Evolutionary conservation across 2,888 invertebrate genomes (phyloP).

Genomic region (Drosophila conformis): DNA sequence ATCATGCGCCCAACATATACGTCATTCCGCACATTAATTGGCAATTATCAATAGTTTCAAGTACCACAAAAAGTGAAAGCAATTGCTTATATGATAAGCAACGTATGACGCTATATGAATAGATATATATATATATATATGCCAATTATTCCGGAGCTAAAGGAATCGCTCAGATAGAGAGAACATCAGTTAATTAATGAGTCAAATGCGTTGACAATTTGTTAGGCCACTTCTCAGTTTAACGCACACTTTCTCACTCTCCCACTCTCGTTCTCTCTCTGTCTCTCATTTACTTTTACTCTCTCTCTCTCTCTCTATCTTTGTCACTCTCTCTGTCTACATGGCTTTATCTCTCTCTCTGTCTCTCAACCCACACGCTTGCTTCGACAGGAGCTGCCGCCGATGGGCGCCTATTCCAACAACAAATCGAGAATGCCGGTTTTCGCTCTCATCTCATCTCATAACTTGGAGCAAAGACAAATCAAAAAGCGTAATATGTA

Average conservation of each 20-base stretch:
- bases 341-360: background rate
- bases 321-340: background rate
- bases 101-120: constrained; percentile 33
- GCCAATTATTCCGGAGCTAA: constrained; percentile 25
- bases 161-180: constrained; percentile 15
- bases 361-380: constrained; percentile 41
- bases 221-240: constrained; percentile 25
- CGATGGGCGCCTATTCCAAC: constrained; percentile 27
- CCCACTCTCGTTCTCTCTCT: background rate
- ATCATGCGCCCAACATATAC: constrained; percentile 13
- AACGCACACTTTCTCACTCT: constrained; percentile 4
- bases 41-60: constrained; percentile 33
- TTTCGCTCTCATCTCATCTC: constrained; percentile 34
- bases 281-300: too few relatives aligned
- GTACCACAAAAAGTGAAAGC: constrained; percentile 35
- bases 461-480: constrained; percentile 17
- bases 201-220: constrained; percentile 36
- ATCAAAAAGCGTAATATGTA: constrained; percentile 30
- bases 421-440: constrained; percentile 65
- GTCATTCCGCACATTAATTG: constrained; percentile 41
- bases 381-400: constrained; percentile 30
- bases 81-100: constrained; percentile 39
- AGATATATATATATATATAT: background rate
- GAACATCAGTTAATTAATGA: constrained; percentile 34
- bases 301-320: background rate